Percentiles rank a stretch among this genome's conserved stretches.
Evolutionary conservation across 2,113 vertebrate genomes (phyloP).

Genomic region (Odontesthes bonariensis): DNA sequence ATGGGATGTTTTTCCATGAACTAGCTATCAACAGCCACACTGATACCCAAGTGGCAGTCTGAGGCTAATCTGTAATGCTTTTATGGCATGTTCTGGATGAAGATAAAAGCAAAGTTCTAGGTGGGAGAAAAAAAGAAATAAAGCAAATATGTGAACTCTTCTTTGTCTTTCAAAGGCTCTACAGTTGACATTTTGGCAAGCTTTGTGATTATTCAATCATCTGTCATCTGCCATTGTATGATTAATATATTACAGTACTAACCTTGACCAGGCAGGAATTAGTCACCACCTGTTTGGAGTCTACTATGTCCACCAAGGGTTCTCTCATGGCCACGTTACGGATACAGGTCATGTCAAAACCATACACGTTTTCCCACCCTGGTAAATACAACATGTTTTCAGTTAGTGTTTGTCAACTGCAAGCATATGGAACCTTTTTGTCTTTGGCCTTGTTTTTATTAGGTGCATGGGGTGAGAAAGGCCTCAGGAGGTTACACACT

Average conservation of each 20-base stretch:
- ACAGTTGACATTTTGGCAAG: background rate
- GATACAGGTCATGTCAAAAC: conserved; percentile 99
- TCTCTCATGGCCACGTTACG: conserved; percentile 97
- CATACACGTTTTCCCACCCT: conserved; percentile 99
- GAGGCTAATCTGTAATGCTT: background rate
- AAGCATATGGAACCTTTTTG: conserved; percentile 4
- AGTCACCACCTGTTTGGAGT: conserved; percentile 98
- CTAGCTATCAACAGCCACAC: background rate
- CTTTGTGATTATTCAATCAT: background rate
- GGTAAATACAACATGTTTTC: conserved; percentile 49
- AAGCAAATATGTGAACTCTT: too few relatives aligned
- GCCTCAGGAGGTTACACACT: background rate
- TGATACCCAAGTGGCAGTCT: too few relatives aligned
- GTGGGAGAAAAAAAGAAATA: too few relatives aligned
- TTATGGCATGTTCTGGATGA: too few relatives aligned
- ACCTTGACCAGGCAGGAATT: conserved; percentile 98
- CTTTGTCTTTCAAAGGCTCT: background rate
- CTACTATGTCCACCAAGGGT: conserved; percentile 96
- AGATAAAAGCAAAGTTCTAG: too few relatives aligned
- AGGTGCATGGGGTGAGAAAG: background rate
- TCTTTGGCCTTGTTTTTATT: background rate
- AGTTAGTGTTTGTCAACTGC: background rate
- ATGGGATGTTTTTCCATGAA: background rate
- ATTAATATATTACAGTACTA: conserved; percentile 50
- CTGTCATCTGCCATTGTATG: background rate